Base-by-base conservation (phyloP, 1,140 invertebrate species). In the Colletes gigas region DNA sequence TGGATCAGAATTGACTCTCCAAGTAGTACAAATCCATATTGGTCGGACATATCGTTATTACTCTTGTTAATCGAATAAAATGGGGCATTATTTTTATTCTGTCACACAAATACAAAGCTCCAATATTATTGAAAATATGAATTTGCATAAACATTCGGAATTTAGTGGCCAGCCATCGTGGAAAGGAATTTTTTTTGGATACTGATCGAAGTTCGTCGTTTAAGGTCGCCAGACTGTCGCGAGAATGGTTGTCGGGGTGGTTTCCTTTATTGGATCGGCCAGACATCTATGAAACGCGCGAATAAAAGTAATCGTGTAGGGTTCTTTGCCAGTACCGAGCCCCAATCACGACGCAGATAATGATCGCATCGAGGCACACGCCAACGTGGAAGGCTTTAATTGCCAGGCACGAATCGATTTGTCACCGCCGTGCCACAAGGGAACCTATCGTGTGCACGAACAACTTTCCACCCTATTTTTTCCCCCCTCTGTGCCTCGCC, bases 391-490 rank as follows among this genome's bases (percentile, higher is more conserved):
- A 88, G 89, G 92, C 89, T 92, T 93, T 92, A 93, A 93, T 92
- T 92, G 91, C 86, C 66, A 84, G 55, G 78, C 79, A 88, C 79
- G 89, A 89, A 92, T 92, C 92, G 92, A 93, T 93, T 92, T 92
- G 92, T 92, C 90, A 89, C 89, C 88, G 77, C 79, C 67, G 82
- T 81, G 84, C 80, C 82, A 86, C 74, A 72, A 77, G 78, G 72
- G 62, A 78, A 52, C 72, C 76, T 86, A 80, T 86, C 85, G 73
- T 78, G 81, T 68, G 76, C 75, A 76, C 84, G 54, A 79, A 79
- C 81, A 50, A 67, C 72, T 69, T 80, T 78, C 77, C 73, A 70
- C 60, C 55, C 73, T 54, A 62, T 67, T 74, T 81, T 81, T 81
- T 85, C 73, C 67, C 44, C 68, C 44, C 68, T 60, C n/a, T 30